Evolutionary conservation across 2,888 invertebrate species (phyloP).

Genomic region (Eupithecia pulchellata): DNA sequence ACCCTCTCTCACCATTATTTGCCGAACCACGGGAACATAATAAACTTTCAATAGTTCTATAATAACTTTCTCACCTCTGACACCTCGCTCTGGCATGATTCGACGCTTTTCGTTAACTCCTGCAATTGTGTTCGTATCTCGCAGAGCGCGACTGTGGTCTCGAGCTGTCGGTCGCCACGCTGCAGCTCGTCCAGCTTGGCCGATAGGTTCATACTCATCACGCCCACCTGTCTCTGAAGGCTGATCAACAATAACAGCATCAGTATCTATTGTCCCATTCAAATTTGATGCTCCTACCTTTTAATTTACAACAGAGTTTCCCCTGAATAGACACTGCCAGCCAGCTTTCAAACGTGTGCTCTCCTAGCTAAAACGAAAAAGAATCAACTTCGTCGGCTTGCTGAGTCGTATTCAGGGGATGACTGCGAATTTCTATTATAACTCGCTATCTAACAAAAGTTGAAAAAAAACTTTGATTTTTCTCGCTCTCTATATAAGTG

Average conservation of each 20-base stretch:
- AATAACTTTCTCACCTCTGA: slow-evolving; percentile 87
- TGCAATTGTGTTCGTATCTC: slow-evolving; percentile 97
- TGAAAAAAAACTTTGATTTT: slow-evolving; percentile 21
- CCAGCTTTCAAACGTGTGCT: slow-evolving; percentile 25
- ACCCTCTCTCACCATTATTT: no score
- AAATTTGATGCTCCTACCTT: not conserved
- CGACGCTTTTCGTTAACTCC: slow-evolving; percentile 96
- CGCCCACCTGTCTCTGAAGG: slow-evolving; percentile 98
- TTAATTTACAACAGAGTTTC: slow-evolving; percentile 14
- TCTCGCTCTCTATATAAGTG: slow-evolving; percentile 9
- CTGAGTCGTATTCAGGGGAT: slow-evolving; percentile 28
- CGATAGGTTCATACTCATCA: slow-evolving; percentile 98
- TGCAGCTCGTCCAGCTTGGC: slow-evolving; percentile 97
- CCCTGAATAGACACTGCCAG: slow-evolving; percentile 24
- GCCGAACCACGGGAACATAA: no score
- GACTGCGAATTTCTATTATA: slow-evolving; percentile 30
- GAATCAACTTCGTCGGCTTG: slow-evolving; percentile 22
- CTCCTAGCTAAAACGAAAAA: slow-evolving; percentile 33
- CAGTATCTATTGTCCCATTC: slow-evolving; percentile 18
- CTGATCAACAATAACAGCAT: slow-evolving; percentile 78
- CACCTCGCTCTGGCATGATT: slow-evolving; percentile 97
- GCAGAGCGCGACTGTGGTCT: slow-evolving; percentile 96
- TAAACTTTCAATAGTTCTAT: not conserved
- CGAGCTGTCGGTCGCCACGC: slow-evolving; percentile 94
- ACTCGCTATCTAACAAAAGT: slow-evolving; percentile 29